A percentile compares a stretch with the other conserved stretches of the same genome.
phyloP scores from a whole-genome alignment of 92 coral and sea anemone species.

The Phenganax stokvisi region DNA sequence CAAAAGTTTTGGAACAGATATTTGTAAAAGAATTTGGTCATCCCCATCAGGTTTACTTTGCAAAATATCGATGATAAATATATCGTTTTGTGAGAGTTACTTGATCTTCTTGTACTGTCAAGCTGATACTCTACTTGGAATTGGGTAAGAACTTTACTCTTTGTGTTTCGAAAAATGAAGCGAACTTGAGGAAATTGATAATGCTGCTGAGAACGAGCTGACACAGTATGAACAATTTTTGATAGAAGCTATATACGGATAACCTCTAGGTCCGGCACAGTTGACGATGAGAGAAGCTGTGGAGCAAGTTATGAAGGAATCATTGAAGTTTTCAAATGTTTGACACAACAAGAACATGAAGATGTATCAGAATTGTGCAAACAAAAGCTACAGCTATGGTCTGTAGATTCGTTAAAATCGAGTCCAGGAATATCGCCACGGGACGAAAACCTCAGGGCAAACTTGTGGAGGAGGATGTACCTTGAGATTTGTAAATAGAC shows the following conservation, averaged over 20 bases:
- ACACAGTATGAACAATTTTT: too few relatives aligned
- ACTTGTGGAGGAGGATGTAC: constrained; percentile 20
- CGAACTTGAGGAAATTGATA: too few relatives aligned
- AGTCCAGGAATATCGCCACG: background rate
- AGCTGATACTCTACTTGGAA: constrained; percentile 7
- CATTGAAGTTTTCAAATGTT: background rate
- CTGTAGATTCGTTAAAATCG: background rate
- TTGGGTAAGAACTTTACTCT: background rate
- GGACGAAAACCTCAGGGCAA: background rate
- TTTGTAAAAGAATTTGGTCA: constrained; percentile 21
- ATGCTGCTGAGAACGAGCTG: too few relatives aligned
- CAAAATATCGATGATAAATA: constrained; percentile 7
- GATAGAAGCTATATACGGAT: too few relatives aligned
- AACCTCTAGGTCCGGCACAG: background rate
- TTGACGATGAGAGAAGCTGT: constrained; percentile 1
- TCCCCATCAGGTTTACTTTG: constrained; percentile 26
- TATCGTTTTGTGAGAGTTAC: constrained; percentile 15
- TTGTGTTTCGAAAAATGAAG: too few relatives aligned
- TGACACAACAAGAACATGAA: constrained; percentile 10
- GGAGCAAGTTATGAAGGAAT: constrained; percentile 13
- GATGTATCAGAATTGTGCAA: constrained; percentile 11
- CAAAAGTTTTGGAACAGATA: background rate
- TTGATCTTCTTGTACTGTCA: background rate
- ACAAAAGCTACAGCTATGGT: constrained; percentile 11
- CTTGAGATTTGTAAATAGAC: constrained; percentile 5